phyloP scores from a whole-genome alignment of 2,113 vertebrate genomes.

The Onychorhynchus coronatus region DNA sequence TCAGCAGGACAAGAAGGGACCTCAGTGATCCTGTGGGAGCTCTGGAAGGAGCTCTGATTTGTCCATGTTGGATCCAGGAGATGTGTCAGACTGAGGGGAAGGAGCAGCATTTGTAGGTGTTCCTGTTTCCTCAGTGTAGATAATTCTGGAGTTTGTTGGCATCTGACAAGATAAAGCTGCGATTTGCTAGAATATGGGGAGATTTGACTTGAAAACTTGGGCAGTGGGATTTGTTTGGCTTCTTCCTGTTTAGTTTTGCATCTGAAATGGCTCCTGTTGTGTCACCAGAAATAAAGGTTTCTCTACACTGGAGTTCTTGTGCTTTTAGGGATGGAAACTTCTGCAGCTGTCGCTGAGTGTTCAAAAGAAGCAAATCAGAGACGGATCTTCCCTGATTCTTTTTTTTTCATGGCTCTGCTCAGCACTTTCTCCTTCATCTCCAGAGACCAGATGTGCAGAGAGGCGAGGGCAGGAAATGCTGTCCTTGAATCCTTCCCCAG shows the following conservation, averaged over 20 bases:
- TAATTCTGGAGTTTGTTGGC: background rate
- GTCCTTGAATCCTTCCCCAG: background rate
- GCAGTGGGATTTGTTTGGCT: background rate
- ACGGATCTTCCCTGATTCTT: background rate
- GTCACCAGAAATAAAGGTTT: background rate
- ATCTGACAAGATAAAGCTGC: background rate
- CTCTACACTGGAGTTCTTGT: background rate
- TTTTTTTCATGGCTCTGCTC: background rate
- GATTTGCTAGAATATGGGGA: background rate
- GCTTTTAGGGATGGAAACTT: background rate
- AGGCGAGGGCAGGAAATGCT: background rate
- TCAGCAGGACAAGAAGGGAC: background rate
- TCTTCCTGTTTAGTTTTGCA: background rate
- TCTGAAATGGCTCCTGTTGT: background rate
- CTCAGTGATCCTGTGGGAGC: accelerated
- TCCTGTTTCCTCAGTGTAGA: background rate
- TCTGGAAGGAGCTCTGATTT: background rate
- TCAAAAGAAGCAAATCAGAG: background rate
- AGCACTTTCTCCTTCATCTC: background rate
- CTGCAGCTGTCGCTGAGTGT: background rate
- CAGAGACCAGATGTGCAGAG: background rate
- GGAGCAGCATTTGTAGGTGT: background rate
- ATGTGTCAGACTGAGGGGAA: background rate
- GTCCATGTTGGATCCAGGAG: background rate
- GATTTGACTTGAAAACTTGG: background rate